Percentiles rank a stretch among this genome's conserved stretches.
Evolutionary conservation across 2,113 vertebrate species (phyloP).

Genomic region (Cnemophilus loriae): DNA sequence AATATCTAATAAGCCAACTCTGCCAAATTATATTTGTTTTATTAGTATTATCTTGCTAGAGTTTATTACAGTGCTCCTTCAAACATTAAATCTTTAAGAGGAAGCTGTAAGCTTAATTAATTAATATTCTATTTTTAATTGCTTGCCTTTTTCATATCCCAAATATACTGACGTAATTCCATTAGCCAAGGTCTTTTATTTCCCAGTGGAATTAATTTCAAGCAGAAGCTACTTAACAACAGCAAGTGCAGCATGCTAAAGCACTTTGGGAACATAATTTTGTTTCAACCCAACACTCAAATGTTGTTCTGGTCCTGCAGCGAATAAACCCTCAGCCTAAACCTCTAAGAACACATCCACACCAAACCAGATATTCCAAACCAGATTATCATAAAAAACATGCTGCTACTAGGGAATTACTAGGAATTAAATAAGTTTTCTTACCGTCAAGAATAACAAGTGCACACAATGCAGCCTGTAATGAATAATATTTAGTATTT

Average conservation of each 20-base stretch:
- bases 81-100: slow-evolving; percentile 32
- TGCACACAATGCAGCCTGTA: background rate
- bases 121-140: slow-evolving; percentile 45
- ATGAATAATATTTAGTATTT: background rate
- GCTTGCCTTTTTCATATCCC: slow-evolving; percentile 20
- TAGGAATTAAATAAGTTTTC: background rate
- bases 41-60: slow-evolving; percentile 4
- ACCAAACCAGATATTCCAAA: background rate
- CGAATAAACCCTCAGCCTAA: background rate
- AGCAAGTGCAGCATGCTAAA: background rate
- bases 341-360: background rate
- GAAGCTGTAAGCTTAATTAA: slow-evolving; percentile 12
- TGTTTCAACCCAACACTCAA: background rate
- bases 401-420: background rate
- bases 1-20: background rate
- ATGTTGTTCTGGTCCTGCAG: background rate
- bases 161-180: background rate
- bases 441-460: background rate
- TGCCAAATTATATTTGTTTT: slow-evolving; percentile 26
- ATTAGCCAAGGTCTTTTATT: background rate
- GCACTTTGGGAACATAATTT: background rate
- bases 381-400: background rate
- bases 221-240: background rate
- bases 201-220: slow-evolving; percentile 5
- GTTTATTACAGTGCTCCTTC: slow-evolving; percentile 15